A percentile compares a stretch with the other conserved stretches of the same genome.
Evolutionary conservation across 2,888 invertebrate genomes (phyloP).

Genomic region (Limnephilus rhombicus): DNA sequence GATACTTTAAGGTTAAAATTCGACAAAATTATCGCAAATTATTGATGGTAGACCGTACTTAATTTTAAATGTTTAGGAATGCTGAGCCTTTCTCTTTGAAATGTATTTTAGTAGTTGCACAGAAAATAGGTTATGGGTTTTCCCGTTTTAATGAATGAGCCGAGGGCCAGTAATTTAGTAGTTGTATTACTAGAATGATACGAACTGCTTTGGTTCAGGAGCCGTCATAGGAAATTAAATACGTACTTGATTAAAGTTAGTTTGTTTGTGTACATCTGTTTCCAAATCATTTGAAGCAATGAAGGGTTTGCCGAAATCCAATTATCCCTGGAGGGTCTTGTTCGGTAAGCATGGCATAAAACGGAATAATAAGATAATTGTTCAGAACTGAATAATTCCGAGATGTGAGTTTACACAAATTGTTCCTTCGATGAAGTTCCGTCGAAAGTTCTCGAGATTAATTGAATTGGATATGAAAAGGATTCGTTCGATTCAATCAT

Average conservation of each 20-base stretch:
- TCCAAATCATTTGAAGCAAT: background rate
- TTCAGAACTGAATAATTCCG: background rate
- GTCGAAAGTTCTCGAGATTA: constrained; percentile 8
- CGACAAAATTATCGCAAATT: background rate
- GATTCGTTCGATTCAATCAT: constrained; percentile 2
- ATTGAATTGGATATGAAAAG: constrained; percentile 20
- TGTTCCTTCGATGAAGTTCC: constrained; percentile 25
- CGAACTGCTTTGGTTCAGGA: background rate
- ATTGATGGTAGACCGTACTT: background rate
- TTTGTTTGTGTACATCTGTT: constrained; percentile 1
- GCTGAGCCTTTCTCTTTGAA: background rate
- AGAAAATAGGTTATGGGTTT: background rate
- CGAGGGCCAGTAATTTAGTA: background rate
- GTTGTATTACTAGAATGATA: background rate
- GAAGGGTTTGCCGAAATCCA: background rate
- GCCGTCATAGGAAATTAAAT: background rate
- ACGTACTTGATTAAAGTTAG: background rate
- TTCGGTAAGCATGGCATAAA: background rate
- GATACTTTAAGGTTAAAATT: background rate
- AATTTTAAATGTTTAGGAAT: background rate
- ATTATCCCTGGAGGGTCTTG: background rate
- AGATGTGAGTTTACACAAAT: constrained; percentile 12
- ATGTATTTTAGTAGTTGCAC: background rate
- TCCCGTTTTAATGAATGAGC: background rate
- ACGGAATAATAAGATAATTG: background rate